These are phyloP conservation scores for Anguilla rostrata DNA, from an alignment of 2,113 vertebrate species.

Conservation along the genomic window DNA sequence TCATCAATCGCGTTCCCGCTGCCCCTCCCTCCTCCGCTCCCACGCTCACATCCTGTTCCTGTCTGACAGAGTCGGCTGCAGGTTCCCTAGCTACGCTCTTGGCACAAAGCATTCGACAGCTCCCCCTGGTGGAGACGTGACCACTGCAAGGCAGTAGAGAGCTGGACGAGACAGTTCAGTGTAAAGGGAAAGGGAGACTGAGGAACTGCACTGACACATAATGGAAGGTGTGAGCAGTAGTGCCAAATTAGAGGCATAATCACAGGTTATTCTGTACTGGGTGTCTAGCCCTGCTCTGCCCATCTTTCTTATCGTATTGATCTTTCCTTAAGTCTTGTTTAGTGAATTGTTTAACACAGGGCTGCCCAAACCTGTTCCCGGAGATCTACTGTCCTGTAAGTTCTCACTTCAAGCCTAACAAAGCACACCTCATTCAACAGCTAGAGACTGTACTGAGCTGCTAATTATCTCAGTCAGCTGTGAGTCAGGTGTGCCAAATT, in stretches of 20 bases:
- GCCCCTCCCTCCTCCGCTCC: no score
- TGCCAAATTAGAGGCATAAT: background rate
- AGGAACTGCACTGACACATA: background rate
- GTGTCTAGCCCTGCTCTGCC: background rate
- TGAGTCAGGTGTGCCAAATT: no score
- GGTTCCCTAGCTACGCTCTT: background rate
- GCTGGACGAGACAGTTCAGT: background rate
- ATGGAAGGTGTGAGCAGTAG: background rate
- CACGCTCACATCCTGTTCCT: background rate
- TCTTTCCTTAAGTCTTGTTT: no score
- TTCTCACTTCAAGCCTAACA: no score
- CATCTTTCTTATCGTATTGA: background rate
- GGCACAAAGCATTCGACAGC: conserved; percentile 29
- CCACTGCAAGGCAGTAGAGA: background rate
- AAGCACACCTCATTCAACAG: no score
- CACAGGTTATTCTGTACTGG: background rate
- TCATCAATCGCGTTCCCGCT: background rate
- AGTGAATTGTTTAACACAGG: no score
- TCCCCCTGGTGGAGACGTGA: conserved; percentile 50
- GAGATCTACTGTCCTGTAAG: no score
- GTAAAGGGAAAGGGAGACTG: background rate
- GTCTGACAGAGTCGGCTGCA: background rate
- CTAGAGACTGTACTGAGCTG: no score
- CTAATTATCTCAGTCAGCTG: no score
- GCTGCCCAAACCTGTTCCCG: no score